Percentiles rank a stretch among this genome's conserved stretches.
Conservation (phyloP, 1,140 invertebrate species). For the Drosophila yakuba region DNA sequence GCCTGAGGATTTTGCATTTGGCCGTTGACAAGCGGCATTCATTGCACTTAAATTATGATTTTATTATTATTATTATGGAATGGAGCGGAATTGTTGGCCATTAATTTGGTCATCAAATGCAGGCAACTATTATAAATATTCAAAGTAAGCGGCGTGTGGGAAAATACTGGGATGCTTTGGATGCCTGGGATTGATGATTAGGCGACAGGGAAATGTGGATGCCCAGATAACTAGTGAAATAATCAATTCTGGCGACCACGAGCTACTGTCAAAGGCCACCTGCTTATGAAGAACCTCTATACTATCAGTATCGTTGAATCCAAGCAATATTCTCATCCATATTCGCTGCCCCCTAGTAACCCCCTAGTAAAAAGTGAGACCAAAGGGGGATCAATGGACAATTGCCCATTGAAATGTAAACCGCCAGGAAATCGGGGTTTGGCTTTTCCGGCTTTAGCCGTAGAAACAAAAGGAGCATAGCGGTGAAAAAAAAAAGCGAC, state of each 20-base stretch:
- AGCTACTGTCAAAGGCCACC: constrained; percentile 30
- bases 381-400: constrained; percentile 48
- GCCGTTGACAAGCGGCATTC: constrained; percentile 77
- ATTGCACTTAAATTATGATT: constrained; percentile 82
- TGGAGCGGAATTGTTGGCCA: constrained; percentile 53
- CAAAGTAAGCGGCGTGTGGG: constrained; percentile 32
- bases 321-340: constrained; percentile 23
- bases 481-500: constrained; percentile 59
- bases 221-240: not conserved
- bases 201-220: not conserved
- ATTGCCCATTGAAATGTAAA: constrained; percentile 83
- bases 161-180: constrained; percentile 28
- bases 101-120: constrained; percentile 77
- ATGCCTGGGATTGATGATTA: constrained; percentile 4
- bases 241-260: not conserved
- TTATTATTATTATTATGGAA: constrained; percentile 76
- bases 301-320: not conserved
- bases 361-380: constrained; percentile 5
- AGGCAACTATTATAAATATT: constrained; percentile 73
- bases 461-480: constrained; percentile 56
- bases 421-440: constrained; percentile 82
- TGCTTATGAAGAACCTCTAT: constrained; percentile 12
- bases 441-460: constrained; percentile 77
- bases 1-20: constrained; percentile 62
- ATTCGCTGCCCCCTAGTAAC: constrained; percentile 57